Evolutionary conservation across 1,140 invertebrate species (phyloP), one percentile per base, ranked within the genome.

Genomic region (Leptoteleia sp.): DNA sequence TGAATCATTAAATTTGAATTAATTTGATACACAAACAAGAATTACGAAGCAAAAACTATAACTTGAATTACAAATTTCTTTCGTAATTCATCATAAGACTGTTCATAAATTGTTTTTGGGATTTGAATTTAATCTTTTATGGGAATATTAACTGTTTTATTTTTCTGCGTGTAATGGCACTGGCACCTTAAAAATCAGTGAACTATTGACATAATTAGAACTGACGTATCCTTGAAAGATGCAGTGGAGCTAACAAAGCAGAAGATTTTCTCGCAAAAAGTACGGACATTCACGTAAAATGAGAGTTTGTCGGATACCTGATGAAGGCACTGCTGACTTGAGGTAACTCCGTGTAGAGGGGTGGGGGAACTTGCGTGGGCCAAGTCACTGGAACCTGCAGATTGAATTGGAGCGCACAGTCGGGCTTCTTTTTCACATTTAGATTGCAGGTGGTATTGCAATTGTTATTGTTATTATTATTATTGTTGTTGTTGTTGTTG

Each of bases 241-340:
- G 33, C 11, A 11, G 1, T 16, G 1, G 19, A 22, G 27, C 2
- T 7, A 13, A 12, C 62, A 72, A 45, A 25, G 12, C 47, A 15
- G 16, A 5, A 57, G 17, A 68, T 81, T 77, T 76, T 57, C 54
- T 19, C 9, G 11, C 27, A 16, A 68, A 25, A 61, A 3, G 38
- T 31, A 19, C 12, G 31, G 42, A 31, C n/a, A 6, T 62, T 75
- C 29, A 65, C 42, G 52, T 67, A 17, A 75, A 85, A 61, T 82
- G 82, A 61, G 83, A 79, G 71, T 73, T 84, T 19, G 81, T 19
- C 5, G 85, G 87, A 83, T 86, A 89, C 76, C 88, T 84, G 27
- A 87, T 83, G 70, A 89, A 89, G 59, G 88, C 86, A 81, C 84
- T 88, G 65, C 80, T 78, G 19, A 86, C 76, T 31, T 82, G 85